These are phyloP conservation scores for Cromileptes altivelis DNA, from an alignment of 2,113 vertebrate genomes.

Conservation along the genomic window DNA sequence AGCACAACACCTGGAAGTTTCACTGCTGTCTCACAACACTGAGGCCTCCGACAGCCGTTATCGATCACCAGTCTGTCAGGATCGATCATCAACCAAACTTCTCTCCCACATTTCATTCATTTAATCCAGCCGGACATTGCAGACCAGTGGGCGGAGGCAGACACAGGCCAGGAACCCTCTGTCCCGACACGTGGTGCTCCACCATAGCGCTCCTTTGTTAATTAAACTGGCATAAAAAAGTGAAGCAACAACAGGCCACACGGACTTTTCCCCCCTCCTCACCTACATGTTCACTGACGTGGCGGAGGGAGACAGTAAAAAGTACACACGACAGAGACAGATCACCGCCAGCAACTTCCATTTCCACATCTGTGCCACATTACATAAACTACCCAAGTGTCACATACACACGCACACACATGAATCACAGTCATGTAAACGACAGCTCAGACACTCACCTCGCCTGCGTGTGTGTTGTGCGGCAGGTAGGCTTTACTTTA, in stretches of 20 bases:
- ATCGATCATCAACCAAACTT: slow-evolving; percentile 2
- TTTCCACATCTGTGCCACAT: slow-evolving; percentile 34
- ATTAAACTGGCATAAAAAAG: slow-evolving; percentile 60
- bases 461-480: slow-evolving; percentile 47
- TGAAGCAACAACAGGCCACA: slow-evolving; percentile 45
- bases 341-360: slow-evolving; percentile 36
- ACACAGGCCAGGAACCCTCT: slow-evolving; percentile 44
- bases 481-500: slow-evolving; percentile 57
- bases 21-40: neutral
- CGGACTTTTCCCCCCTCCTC: neutral
- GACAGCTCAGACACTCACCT: slow-evolving; percentile 67
- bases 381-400: slow-evolving; percentile 32
- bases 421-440: neutral
- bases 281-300: slow-evolving; percentile 49
- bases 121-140: slow-evolving; percentile 2
- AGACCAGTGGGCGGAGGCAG: slow-evolving; percentile 64
- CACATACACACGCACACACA: neutral
- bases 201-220: slow-evolving; percentile 76
- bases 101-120: slow-evolving; percentile 21
- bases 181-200: slow-evolving; percentile 80
- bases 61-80: slow-evolving; percentile 13
- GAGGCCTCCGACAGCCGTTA: neutral
- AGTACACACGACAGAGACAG: slow-evolving; percentile 27
- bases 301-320: slow-evolving; percentile 48
- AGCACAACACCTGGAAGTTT: slow-evolving; percentile 25